Conservation (phyloP, 2,888 invertebrate species). For the Drosophila mercatorum region DNA sequence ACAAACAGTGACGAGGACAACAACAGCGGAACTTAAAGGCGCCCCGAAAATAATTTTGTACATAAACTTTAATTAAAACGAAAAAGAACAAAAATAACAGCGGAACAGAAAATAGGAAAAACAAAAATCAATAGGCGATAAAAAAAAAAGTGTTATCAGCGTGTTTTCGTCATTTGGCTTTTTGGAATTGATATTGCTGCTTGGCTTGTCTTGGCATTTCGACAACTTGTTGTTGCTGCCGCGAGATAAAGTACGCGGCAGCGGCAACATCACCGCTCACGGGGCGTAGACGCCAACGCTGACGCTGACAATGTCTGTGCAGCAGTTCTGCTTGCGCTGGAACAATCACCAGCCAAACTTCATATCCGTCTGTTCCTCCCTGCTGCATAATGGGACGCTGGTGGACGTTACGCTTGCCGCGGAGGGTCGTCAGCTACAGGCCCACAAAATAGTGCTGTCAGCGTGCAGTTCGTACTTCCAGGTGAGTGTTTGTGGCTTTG, state of each 20-base stretch:
- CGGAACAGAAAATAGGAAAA: slow-evolving; percentile 38
- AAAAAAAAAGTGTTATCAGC: slow-evolving; percentile 71
- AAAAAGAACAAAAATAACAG: slow-evolving; percentile 22
- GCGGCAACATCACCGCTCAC: slow-evolving; percentile 51
- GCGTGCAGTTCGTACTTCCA: slow-evolving; percentile 98
- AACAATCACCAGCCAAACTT: slow-evolving; percentile 97
- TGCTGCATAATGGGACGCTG: slow-evolving; percentile 92
- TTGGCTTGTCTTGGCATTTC: slow-evolving; percentile 41
- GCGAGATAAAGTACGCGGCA: slow-evolving; percentile 58
- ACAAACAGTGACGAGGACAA: slow-evolving; percentile 32
- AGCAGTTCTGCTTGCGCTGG: slow-evolving; percentile 94
- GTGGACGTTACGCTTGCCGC: slow-evolving; percentile 97
- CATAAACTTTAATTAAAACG: slow-evolving; percentile 72
- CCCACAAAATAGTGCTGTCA: slow-evolving; percentile 95
- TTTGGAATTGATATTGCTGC: slow-evolving; percentile 46
- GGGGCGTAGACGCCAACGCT: slow-evolving; percentile 36
- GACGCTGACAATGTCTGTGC: slow-evolving; percentile 87
- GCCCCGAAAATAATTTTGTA: slow-evolving; percentile 61
- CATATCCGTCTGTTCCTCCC: slow-evolving; percentile 93
- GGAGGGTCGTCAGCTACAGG: slow-evolving; percentile 94
- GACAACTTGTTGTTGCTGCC: slow-evolving; percentile 63
- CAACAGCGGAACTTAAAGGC: slow-evolving; percentile 48
- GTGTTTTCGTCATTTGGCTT: slow-evolving; percentile 62
- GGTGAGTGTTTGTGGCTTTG: slow-evolving; percentile 85
- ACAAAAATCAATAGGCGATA: slow-evolving; percentile 76